These are phyloP conservation scores for Heliconius nattereri DNA, from an alignment of 1,140 invertebrate species.

Conservation along the genomic window DNA sequence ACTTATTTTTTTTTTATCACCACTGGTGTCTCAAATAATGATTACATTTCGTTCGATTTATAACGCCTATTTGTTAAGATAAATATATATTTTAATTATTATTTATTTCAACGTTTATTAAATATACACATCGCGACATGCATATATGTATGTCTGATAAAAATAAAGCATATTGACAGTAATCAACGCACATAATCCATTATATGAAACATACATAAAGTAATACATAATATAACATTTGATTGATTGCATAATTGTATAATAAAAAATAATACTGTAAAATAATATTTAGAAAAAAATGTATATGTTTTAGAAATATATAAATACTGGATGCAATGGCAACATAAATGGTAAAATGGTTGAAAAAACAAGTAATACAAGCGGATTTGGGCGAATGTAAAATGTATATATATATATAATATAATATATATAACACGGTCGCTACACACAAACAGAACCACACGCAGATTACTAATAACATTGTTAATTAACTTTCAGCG, in stretches of 20 bases:
- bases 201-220: neutral
- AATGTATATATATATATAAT: neutral
- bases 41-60: slow-evolving; percentile 21
- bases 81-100: neutral
- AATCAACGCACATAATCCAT: neutral
- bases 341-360: slow-evolving; percentile 38
- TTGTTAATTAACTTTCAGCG: slow-evolving; percentile 6
- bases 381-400: slow-evolving; percentile 21
- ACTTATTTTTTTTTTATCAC: slow-evolving; percentile 31
- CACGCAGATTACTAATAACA: slow-evolving; percentile 10
- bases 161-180: neutral
- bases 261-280: slow-evolving; percentile 44
- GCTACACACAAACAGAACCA: slow-evolving; percentile 32
- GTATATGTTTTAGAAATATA: slow-evolving; percentile 29
- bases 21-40: slow-evolving; percentile 29
- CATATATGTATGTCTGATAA: neutral
- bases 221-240: slow-evolving; percentile 7
- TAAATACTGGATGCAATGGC: slow-evolving; percentile 46
- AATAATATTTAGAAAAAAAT: slow-evolving; percentile 1
- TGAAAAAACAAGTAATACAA: slow-evolving; percentile 12
- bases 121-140: neutral
- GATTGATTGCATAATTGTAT: neutral
- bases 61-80: neutral
- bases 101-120: neutral
- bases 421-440: neutral